phyloP scores from a whole-genome alignment of 2,888 invertebrate species.

The Anodontia alba region DNA sequence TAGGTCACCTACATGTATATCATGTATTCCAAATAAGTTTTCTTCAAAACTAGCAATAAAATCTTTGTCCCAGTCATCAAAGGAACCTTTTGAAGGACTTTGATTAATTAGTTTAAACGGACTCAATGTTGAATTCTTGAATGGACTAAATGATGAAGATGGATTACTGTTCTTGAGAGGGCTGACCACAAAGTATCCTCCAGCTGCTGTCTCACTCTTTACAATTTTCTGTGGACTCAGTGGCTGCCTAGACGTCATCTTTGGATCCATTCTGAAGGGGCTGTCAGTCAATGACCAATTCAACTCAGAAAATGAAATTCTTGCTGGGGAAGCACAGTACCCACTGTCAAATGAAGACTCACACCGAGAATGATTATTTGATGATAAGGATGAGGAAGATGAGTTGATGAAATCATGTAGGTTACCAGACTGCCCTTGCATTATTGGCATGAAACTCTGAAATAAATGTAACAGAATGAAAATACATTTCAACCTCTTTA shows the following conservation, averaged over 20 bases:
- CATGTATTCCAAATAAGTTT: constrained; percentile 70
- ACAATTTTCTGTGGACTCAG: constrained; percentile 15
- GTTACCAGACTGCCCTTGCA: background rate
- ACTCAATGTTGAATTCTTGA: constrained; percentile 56
- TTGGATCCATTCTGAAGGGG: constrained; percentile 10
- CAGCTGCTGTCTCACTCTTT: constrained; percentile 29
- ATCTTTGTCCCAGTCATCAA: constrained; percentile 74
- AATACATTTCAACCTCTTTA: too few relatives aligned
- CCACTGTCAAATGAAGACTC: constrained; percentile 72
- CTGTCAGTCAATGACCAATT: background rate
- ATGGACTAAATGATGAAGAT: constrained; percentile 48
- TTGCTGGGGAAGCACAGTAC: constrained; percentile 57
- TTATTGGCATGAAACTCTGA: background rate
- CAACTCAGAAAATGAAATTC: background rate
- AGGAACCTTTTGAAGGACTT: constrained; percentile 58
- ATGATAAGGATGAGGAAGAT: background rate
- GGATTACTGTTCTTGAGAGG: constrained; percentile 37
- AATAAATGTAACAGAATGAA: background rate
- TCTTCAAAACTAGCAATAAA: constrained; percentile 75
- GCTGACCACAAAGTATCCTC: constrained; percentile 27
- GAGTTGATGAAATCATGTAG: background rate
- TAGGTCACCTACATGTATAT: constrained; percentile 22
- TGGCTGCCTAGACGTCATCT: background rate
- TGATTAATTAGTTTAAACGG: constrained; percentile 57
- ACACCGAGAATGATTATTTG: background rate